Percentiles rank a stretch among this genome's conserved stretches.
phyloP scores from a whole-genome alignment of 2,113 vertebrate genomes.

The Strix uralensis region DNA sequence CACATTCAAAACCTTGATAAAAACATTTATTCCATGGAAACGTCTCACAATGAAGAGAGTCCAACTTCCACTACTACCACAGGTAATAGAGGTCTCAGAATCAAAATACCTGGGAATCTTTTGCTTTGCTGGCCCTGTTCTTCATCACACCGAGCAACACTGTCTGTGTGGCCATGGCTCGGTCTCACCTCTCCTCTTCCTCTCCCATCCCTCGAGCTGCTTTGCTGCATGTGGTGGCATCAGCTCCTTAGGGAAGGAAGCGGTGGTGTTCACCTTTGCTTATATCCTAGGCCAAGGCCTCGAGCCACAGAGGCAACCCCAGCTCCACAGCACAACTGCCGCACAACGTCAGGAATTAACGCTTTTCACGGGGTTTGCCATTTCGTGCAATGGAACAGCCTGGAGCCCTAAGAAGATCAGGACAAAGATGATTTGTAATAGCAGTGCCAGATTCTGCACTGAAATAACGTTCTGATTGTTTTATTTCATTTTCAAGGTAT shows the following conservation, averaged over 20 bases:
- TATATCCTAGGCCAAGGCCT: not conserved
- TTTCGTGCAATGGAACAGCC: not conserved
- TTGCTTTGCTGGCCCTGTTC: not conserved
- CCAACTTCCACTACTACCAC: slow-evolving; percentile 64
- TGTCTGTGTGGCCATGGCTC: accelerated
- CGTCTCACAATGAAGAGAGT: slow-evolving; percentile 50
- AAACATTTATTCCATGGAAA: slow-evolving; percentile 63
- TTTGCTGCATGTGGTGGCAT: accelerated
- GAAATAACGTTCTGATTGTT: not conserved
- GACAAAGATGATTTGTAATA: not conserved
- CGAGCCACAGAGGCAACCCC: not conserved
- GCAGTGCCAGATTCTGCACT: not conserved
- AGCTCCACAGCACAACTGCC: not conserved
- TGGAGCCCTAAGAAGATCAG: not conserved
- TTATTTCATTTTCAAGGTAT: slow-evolving; percentile 70
- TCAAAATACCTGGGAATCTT: not conserved
- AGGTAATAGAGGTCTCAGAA: slow-evolving; percentile 36
- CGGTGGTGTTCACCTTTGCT: no score
- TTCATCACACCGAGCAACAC: accelerated
- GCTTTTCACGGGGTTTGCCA: not conserved
- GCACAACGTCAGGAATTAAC: not conserved
- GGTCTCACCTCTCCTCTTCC: no score
- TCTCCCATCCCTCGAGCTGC: not conserved
- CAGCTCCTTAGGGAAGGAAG: accelerated
- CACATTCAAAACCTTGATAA: slow-evolving; percentile 53